Percentiles rank a stretch among this genome's conserved stretches.
Conservation (phyloP, 2,888 invertebrate species). For the Sussaba pulchella region DNA sequence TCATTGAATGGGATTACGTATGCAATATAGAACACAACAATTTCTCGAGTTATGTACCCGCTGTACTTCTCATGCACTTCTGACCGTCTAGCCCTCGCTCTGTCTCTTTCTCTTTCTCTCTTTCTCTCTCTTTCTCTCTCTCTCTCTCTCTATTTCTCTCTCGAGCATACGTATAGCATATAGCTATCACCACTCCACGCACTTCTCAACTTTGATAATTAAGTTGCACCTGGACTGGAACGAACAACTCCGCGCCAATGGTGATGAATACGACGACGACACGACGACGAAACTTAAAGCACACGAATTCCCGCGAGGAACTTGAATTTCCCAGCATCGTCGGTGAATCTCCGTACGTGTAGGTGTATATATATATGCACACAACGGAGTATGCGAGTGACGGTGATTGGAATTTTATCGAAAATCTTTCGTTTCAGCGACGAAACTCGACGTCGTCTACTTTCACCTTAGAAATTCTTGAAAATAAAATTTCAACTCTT, state of each 20-base stretch:
- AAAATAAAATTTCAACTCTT: too few species aligned
- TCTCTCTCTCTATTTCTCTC: neutral
- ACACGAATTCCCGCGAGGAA: slow-evolving; percentile 30
- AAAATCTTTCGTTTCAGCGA: slow-evolving; percentile 1
- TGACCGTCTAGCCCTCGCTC: slow-evolving; percentile 3
- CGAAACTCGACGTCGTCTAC: neutral
- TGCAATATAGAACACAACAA: slow-evolving; percentile 5
- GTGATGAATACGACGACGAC: slow-evolving; percentile 1
- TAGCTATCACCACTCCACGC: slow-evolving; percentile 1
- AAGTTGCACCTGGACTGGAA: slow-evolving; percentile 30
- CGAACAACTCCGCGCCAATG: slow-evolving; percentile 1
- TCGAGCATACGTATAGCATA: neutral
- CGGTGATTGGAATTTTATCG: slow-evolving; percentile 23
- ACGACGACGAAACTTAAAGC: slow-evolving; percentile 26
- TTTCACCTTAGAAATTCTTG: neutral
- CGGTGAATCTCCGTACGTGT: neutral
- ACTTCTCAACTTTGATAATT: slow-evolving; percentile 43
- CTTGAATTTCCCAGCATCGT: slow-evolving; percentile 18
- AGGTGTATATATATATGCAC: neutral
- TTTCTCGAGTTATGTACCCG: slow-evolving; percentile 12
- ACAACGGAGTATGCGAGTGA: neutral
- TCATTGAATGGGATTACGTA: neutral
- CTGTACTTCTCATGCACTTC: neutral
- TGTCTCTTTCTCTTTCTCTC: too few species aligned
- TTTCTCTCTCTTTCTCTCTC: too few species aligned